phyloP scores from a whole-genome alignment of 2,113 vertebrate species.

The Odontesthes bonariensis region DNA sequence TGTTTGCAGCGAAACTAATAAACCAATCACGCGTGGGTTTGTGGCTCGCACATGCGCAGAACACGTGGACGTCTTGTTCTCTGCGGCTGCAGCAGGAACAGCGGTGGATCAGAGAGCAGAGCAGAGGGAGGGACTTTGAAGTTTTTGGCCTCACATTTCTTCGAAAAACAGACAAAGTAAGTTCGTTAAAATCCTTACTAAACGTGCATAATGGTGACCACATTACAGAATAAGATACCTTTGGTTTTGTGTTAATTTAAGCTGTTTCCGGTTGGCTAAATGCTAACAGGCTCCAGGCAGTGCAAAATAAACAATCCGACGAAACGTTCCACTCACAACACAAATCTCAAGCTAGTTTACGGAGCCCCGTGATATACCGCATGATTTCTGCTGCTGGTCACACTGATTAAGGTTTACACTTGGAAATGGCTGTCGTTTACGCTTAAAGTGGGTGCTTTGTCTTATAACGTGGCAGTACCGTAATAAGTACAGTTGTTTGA shows the following conservation, averaged over 20 bases:
- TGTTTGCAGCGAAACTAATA: not conserved
- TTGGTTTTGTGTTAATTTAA: not conserved
- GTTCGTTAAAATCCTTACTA: constrained; percentile 15
- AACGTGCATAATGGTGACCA: not conserved
- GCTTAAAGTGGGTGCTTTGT: not conserved
- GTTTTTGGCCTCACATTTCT: not conserved
- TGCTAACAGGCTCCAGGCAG: constrained; percentile 13
- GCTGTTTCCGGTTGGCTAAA: constrained; percentile 3
- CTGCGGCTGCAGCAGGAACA: not conserved
- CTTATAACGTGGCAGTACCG: not conserved
- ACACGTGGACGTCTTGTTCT: not conserved
- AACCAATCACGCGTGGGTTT: constrained; percentile 39
- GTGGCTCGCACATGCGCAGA: constrained; percentile 48
- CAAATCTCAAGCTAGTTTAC: constrained; percentile 5
- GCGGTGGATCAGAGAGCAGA: not conserved
- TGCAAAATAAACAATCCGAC: constrained; percentile 22
- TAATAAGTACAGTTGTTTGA: not conserved
- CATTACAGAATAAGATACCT: accelerated
- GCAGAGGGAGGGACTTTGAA: constrained; percentile 9
- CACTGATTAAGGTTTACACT: not conserved
- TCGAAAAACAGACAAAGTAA: constrained; percentile 35
- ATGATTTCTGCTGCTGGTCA: not conserved
- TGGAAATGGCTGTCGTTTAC: not conserved
- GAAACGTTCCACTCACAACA: not conserved
- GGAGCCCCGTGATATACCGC: constrained; percentile 19